Evolutionary conservation across 1,140 invertebrate species (phyloP), one percentile per base, ranked within the genome.

Genomic region (Arion vulgaris): DNA sequence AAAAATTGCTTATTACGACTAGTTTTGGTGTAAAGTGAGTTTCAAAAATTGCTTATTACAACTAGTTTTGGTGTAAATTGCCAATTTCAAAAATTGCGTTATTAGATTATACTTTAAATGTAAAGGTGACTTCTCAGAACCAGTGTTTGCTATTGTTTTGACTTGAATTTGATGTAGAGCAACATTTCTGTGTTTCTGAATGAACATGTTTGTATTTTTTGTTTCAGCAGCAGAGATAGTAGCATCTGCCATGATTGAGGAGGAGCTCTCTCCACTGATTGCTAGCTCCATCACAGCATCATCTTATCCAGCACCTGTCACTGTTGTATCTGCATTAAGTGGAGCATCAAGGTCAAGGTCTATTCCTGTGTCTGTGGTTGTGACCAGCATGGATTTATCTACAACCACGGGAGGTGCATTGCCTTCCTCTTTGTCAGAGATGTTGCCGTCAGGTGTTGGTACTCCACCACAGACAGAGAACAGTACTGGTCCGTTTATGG

Each of bases 401-500:
- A 19, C 38, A 19, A 39, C 66, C 23, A 17, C 68, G 2, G 66
- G 32, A 36, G 41, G 7, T 34, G 79, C 38, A 26, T 28, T 49
- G 28, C 41, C 57, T 17, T 71, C 79, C 38, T 51, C 66, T 36
- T 71, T 53, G 19, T 49, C 66, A 15, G 66, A 81, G n/a, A 19
- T 85, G 36, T 62, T 84, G 36, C 83, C 85, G 23, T 69, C 80
- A 57, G 34, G 68, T 78, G 49, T 72, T 53, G 34, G 76, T 80
- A 11, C 78, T 76, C 66, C 82, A 68, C 53, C 1, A 79, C 80
- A 57, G 23, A 23, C 53, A 57, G 53, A 19, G 23, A 57, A 4
- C 23, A 57, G 53, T 23, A 57, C 9, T 57, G 53, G 15, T 57
- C 53, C 53, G 23, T 57, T 23, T 57, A 23, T 57, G 15, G 53